Evolutionary conservation across 2,797 vertebrate species (phyloP).

Genomic region (Hapalemur alaotrensis): DNA sequence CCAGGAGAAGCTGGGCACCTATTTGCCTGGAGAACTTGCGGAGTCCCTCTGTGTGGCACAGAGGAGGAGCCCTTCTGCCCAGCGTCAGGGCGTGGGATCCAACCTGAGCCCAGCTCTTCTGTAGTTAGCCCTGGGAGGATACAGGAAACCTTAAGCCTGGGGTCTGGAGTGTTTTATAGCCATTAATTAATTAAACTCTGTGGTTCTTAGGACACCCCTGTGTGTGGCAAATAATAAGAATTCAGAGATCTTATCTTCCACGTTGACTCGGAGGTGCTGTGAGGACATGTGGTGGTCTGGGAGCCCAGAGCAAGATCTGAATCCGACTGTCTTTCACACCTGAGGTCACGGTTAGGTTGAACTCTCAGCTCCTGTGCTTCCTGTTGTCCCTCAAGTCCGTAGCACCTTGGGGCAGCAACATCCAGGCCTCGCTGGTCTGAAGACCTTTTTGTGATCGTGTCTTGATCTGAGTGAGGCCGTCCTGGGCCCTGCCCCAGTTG

Average conservation of each 20-base stretch:
- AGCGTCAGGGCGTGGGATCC: background rate
- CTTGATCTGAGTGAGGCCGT: fast-evolving
- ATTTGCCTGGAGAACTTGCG: background rate
- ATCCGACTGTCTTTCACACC: too few species aligned
- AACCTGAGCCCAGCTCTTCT: background rate
- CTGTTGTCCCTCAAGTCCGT: background rate
- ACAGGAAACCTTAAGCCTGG: background rate
- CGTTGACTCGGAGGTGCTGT: background rate
- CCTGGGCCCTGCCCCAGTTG: too few species aligned
- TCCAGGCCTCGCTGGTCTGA: background rate
- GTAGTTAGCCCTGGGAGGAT: too few species aligned
- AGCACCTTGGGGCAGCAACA: background rate
- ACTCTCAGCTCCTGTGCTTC: background rate
- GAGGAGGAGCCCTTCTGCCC: background rate
- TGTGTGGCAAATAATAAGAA: background rate
- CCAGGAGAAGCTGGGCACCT: too few species aligned
- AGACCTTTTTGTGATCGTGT: background rate
- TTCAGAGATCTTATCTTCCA: background rate
- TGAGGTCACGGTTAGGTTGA: background rate
- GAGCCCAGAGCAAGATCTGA: background rate
- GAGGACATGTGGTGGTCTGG: background rate
- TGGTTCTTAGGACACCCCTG: background rate
- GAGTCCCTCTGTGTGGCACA: background rate
- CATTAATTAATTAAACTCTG: background rate
- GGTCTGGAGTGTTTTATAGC: background rate